Evolutionary conservation across 1,140 invertebrate genomes (phyloP), one percentile per base, ranked within the genome.

Genomic region (Drosophila asahinai): DNA sequence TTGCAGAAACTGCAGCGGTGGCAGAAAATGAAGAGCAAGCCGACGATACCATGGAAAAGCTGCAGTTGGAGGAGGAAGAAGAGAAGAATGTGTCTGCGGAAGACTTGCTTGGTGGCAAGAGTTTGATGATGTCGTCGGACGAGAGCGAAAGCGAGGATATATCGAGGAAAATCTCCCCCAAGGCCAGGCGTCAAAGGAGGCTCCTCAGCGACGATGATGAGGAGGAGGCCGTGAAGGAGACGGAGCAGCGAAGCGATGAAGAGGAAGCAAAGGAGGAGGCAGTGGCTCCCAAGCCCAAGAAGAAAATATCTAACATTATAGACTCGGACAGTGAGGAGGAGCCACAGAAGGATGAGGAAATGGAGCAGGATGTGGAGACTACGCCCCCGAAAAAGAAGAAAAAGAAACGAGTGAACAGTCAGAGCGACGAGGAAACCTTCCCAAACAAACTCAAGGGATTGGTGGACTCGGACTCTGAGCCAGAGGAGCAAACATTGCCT

Each of bases 121-220:
- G 83, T 49, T 61, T 92, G 36, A 45, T 81, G 25, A 83, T 92
- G 80, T 92, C 90, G 22, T 92, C 91, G 30, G 91, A 92, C 27
- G 91, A 92, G 38, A 91, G 87, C 15, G 91, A 92, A 57, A 64
- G 67, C 19, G 86, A 86, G 30, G 81, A 76, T 25, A 52, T 57
- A 12, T 7, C 38, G 27, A 58, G 66, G 66, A 60, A 86, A 71
- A 36, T 54, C 14, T 55, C 42, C 3, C 48, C 74, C 11, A 65
- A 61, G 30, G 48, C 15, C 45, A 74, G 43, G 25, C 19, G 40
- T 7, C 76, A 54, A 6, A 40, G 59, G 6, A 25, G 65, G n/a
- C 9, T 17, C 22, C 63, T 67, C 12, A 72, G 47, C 9, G 59
- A 68, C 6, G 33, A 64, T 1, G 52, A 64, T 1, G 52, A 74